These are phyloP conservation scores for Enteromius radiatus DNA, from an alignment of 2,797 vertebrate species.

Conservation along the genomic window DNA sequence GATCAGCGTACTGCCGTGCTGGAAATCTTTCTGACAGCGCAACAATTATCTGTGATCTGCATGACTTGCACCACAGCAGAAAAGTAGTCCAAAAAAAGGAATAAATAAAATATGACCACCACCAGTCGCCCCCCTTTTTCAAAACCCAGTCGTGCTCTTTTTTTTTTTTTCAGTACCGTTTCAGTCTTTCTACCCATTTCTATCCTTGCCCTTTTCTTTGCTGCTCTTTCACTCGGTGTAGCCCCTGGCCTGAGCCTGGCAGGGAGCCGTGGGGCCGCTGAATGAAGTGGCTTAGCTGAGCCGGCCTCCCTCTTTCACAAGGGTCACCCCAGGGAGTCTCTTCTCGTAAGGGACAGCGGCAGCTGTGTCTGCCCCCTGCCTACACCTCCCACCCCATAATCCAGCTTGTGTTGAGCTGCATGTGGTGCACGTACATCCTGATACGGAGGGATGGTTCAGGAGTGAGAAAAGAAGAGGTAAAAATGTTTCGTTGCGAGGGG, in stretches of 20 bases:
- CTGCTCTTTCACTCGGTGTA: slow-evolving; percentile 40
- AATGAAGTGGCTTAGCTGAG: slow-evolving; percentile 54
- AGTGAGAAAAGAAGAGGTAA: slow-evolving; percentile 12
- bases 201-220: slow-evolving; percentile 40
- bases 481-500: not conserved
- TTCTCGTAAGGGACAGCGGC: slow-evolving; percentile 49
- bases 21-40: slow-evolving; percentile 71
- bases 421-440: slow-evolving; percentile 45
- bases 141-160: slow-evolving; percentile 12
- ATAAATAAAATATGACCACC: slow-evolving; percentile 39
- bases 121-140: slow-evolving; percentile 10
- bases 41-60: slow-evolving; percentile 67
- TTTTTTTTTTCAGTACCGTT: not conserved
- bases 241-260: slow-evolving; percentile 50
- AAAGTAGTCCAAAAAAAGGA: slow-evolving; percentile 29
- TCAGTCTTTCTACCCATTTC: slow-evolving; percentile 15
- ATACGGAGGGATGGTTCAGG: slow-evolving; percentile 2
- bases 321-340: slow-evolving; percentile 57
- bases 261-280: slow-evolving; percentile 38
- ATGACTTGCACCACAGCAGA: slow-evolving; percentile 54
- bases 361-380: slow-evolving; percentile 57
- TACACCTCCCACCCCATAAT: slow-evolving; percentile 50
- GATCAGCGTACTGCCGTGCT: slow-evolving; percentile 48
- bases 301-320: slow-evolving; percentile 39
- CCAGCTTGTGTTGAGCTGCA: slow-evolving; percentile 51